phyloP scores from a whole-genome alignment of 1,140 invertebrate species.

The Eciton burchellii region DNA sequence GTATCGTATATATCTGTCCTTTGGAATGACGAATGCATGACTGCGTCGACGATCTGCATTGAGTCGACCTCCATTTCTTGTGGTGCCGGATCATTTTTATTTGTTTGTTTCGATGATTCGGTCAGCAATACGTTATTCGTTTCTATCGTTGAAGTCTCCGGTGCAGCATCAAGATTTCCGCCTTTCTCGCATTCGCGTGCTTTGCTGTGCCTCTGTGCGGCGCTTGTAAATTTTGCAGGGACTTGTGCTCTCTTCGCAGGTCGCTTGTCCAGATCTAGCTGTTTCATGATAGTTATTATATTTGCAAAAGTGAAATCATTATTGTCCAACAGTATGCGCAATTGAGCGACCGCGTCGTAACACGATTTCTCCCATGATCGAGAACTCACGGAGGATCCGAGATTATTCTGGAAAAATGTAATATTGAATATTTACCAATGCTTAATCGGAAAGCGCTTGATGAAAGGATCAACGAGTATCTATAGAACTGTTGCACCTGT shows the following conservation, averaged over 20 bases:
- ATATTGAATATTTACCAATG: neutral
- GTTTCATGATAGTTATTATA: constrained; percentile 40
- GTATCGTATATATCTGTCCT: neutral
- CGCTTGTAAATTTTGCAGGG: neutral
- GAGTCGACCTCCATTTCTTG: neutral
- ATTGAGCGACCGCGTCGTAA: constrained; percentile 44
- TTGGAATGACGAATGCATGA: neutral
- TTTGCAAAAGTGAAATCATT: constrained; percentile 50
- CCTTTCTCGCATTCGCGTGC: neutral
- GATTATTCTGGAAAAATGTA: constrained; percentile 16
- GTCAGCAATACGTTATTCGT: neutral
- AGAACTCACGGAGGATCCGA: neutral
- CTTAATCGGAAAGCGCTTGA: neutral
- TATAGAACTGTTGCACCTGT: neutral
- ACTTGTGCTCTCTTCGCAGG: neutral
- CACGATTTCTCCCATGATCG: constrained; percentile 51
- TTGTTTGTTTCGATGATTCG: neutral
- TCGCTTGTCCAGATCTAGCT: constrained; percentile 32
- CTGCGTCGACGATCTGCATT: neutral
- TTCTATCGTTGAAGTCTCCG: neutral
- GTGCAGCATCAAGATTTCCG: too few relatives aligned
- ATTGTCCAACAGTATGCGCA: constrained; percentile 61
- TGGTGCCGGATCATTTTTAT: neutral
- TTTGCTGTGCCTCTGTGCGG: neutral
- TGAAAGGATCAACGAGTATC: neutral